Conservation (phyloP, 1,140 invertebrate species). For the Bilobella aurantiaca region DNA sequence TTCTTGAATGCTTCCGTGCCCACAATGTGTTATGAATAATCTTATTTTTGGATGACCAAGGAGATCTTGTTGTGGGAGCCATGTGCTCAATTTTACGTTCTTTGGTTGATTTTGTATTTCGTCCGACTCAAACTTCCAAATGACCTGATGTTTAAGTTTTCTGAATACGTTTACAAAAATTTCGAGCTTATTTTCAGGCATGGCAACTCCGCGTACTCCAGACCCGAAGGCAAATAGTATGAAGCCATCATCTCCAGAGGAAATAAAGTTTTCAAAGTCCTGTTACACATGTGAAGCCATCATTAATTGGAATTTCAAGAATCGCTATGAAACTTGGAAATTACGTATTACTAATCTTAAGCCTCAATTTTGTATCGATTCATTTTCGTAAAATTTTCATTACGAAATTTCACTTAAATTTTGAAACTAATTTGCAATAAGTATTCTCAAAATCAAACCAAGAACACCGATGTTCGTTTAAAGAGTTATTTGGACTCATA, state of each 20-base stretch:
- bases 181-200: background rate
- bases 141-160: background rate
- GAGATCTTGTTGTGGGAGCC: constrained; percentile 18
- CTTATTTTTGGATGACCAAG: constrained; percentile 22
- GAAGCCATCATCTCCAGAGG: background rate
- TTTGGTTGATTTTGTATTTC: background rate
- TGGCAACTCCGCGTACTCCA: background rate
- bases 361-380: too few relatives aligned
- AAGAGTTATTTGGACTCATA: too few relatives aligned
- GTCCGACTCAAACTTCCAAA: constrained; percentile 16
- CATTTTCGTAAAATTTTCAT: too few relatives aligned
- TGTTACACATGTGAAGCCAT: background rate
- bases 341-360: too few relatives aligned
- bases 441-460: too few relatives aligned
- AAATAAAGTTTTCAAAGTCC: background rate
- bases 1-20: constrained; percentile 17
- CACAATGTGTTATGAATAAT: constrained; percentile 19
- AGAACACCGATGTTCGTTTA: too few relatives aligned
- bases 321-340: too few relatives aligned
- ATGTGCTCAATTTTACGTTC: constrained; percentile 14
- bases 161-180: background rate
- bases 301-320: too few relatives aligned
- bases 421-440: too few relatives aligned
- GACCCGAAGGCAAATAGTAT: background rate
- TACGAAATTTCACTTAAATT: too few relatives aligned